Percentiles rank a stretch among this genome's conserved stretches.
phyloP scores from a whole-genome alignment of 2,888 invertebrate species.

The Eristalinus sepulchralis region DNA sequence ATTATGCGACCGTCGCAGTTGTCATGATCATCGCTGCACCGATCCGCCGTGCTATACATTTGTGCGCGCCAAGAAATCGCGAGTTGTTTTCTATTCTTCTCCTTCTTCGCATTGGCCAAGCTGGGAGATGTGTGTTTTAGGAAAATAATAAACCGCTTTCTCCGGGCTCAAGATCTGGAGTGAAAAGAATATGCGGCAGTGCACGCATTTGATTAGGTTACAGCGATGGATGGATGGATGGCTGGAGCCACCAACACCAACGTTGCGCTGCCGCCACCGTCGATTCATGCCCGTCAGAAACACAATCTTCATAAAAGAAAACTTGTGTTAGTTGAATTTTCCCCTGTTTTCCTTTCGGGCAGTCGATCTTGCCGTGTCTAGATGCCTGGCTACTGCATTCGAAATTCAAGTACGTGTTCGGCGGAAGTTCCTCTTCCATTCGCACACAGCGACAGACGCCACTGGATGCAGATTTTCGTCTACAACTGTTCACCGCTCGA shows the following conservation, averaged over 20 bases:
- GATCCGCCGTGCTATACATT: constrained; percentile 34
- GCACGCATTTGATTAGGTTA: constrained; percentile 66
- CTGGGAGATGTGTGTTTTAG: constrained; percentile 27
- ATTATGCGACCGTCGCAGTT: not conserved
- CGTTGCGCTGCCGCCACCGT: not conserved
- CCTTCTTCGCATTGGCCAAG: constrained; percentile 21
- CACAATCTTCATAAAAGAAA: constrained; percentile 44
- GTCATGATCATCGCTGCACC: not conserved
- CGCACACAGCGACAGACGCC: not conserved
- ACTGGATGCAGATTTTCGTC: constrained; percentile 21
- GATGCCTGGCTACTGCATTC: constrained; percentile 8
- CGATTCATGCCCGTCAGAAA: constrained; percentile 10
- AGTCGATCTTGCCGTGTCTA: constrained; percentile 24
- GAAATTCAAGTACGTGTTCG: constrained; percentile 2
- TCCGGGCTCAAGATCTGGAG: constrained; percentile 65
- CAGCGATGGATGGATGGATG: constrained; percentile 23
- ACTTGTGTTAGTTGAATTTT: constrained; percentile 46
- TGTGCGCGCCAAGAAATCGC: constrained; percentile 58
- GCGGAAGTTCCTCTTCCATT: not conserved
- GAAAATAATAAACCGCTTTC: constrained; percentile 68
- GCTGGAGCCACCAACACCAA: constrained; percentile 22
- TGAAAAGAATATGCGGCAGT: constrained; percentile 64
- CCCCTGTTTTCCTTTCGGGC: constrained; percentile 50
- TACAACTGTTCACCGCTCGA: not conserved
- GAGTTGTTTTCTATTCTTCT: constrained; percentile 51